Evolutionary conservation across 2,113 vertebrate genomes (phyloP), one percentile per base, ranked within the genome.

Genomic region (Synodontis membranacea): DNA sequence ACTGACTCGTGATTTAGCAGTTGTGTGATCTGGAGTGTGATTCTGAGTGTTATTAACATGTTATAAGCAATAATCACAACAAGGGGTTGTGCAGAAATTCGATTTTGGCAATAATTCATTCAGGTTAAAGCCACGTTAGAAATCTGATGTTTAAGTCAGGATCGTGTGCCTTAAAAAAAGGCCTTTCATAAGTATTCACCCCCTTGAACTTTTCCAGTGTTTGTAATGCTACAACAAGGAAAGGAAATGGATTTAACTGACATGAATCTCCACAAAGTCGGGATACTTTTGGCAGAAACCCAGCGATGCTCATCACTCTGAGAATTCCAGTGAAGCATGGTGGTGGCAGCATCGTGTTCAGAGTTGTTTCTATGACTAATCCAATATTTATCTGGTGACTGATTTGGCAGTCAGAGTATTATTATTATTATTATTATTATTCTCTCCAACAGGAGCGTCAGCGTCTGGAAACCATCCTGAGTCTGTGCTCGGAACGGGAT

Each of bases 401-500:
- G 50, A 52, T 4, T 17, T 52, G 48, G 9, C 14, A 50, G 54
- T 12, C 48, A 50, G 10, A 12, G 48, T 39, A n/a, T 80, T 25
- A 34, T 70, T 17, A 50, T 8, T 62, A 2, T 72, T 0, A 82
- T 39, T 42, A 11, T 89, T 6, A 89, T 8, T 89, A 58, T 21
- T 37, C 37, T 66, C 82, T 42, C 21, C 87, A 10, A 75, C 42
- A 99, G 98, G 98, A 99, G 89, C 96, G 96, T 3, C 97, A 99
- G 93, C 96, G 97, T 2, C 92, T 99, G 4, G 98, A 99, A 92
- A 99, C 97, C 6, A 99, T 99, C 92, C 92, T 98, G 91, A 97
- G 90, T 81, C 94, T 99, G 50, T 99, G 97, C 82, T 96, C 96
- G 0, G 96, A 97, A 28, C 90, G 89, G 0, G 91, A 93, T 37